Conservation (phyloP, 2,113 vertebrate genomes). For the Trinectes maculatus region DNA sequence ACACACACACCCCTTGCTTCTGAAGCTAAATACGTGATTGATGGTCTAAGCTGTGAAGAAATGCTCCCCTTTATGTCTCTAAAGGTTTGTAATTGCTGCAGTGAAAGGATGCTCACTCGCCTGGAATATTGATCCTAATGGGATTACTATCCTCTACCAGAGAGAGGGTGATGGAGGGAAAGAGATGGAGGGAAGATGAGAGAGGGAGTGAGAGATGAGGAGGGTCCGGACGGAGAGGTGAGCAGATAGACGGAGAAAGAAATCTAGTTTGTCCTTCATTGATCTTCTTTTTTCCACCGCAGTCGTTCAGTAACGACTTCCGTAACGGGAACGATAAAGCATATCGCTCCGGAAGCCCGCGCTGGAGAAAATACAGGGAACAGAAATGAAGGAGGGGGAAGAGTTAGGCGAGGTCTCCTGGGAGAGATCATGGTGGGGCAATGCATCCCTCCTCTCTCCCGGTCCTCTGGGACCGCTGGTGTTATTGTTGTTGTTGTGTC, state of each 20-base stretch:
- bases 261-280: conserved; percentile 64
- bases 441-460: conserved; percentile 24
- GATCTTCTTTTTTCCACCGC: conserved; percentile 41
- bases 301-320: conserved; percentile 39
- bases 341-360: conserved; percentile 32
- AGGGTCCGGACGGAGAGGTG: conserved; percentile 51
- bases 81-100: conserved; percentile 95
- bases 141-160: conserved; percentile 91
- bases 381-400: conserved; percentile 9
- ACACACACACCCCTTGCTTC: conserved; percentile 76
- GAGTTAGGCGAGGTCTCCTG: conserved; percentile 43
- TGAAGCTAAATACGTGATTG: conserved; percentile 90
- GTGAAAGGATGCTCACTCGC: conserved; percentile 91
- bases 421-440: conserved; percentile 60
- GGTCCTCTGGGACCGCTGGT: conserved; percentile 49
- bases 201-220: conserved; percentile 52
- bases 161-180: conserved; percentile 78
- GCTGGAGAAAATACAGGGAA: conserved; percentile 41
- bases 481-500: conserved; percentile 32
- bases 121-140: conserved; percentile 93
- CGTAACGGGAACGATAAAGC: conserved; percentile 51
- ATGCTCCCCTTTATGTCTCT: conserved; percentile 87
- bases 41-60: conserved; percentile 88
- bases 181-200: conserved; percentile 75
- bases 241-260: conserved; percentile 49